A percentile compares a stretch with the other conserved stretches of the same genome.
Conservation (phyloP, 2,888 invertebrate species). For the Leptopilina myrica region DNA sequence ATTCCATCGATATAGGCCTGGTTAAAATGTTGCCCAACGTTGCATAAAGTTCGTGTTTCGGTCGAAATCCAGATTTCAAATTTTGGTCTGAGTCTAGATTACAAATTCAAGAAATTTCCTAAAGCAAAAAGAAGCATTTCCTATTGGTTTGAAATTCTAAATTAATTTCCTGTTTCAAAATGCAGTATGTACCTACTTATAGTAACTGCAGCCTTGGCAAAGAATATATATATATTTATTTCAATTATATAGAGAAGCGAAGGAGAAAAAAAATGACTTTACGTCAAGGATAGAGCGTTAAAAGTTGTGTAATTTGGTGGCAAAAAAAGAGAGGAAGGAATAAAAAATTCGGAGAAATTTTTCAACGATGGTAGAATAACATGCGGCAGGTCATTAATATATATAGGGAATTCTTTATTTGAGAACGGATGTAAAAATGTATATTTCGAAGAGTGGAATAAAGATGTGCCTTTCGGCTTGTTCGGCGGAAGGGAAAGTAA, state of each 20-base stretch:
- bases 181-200: too few relatives aligned
- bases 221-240: background rate
- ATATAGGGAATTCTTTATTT: conserved; percentile 24
- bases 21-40: too few relatives aligned
- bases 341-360: conserved; percentile 19
- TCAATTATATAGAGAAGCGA: background rate
- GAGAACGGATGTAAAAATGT: conserved; percentile 34
- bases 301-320: conserved; percentile 21
- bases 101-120: too few relatives aligned
- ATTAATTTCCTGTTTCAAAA: too few relatives aligned
- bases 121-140: too few relatives aligned
- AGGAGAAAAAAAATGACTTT: background rate
- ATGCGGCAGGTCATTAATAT: conserved; percentile 7
- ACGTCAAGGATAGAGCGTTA: background rate
- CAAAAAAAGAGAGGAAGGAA: background rate
- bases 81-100: too few relatives aligned
- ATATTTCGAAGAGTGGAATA: conserved; percentile 39
- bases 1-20: too few relatives aligned
- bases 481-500: conserved; percentile 61
- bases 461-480: conserved; percentile 39
- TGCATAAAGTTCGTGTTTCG: too few relatives aligned
- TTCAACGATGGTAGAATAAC: background rate
- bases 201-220: background rate
- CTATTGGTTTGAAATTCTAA: too few relatives aligned
- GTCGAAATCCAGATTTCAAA: too few relatives aligned